phyloP scores from a whole-genome alignment of 1,140 invertebrate genomes.

The Cepaea nemoralis region DNA sequence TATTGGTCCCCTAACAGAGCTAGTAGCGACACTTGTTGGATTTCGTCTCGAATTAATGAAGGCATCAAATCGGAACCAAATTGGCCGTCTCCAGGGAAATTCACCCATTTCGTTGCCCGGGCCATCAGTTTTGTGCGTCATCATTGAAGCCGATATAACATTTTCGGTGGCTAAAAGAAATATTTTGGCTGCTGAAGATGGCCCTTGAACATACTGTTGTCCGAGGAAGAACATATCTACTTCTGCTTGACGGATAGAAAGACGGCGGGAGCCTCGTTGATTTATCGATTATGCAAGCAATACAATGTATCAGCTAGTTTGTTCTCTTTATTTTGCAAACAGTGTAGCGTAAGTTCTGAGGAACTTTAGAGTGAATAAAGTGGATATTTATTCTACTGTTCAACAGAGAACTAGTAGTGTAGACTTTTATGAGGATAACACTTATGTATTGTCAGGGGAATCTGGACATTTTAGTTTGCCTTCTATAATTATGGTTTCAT shows the following conservation, averaged over 20 bases:
- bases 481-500: too few relatives aligned
- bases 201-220: not conserved
- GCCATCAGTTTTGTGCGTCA: constrained; percentile 28
- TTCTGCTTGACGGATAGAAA: not conserved
- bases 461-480: too few relatives aligned
- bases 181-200: constrained; percentile 22
- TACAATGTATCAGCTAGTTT: not conserved
- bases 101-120: not conserved
- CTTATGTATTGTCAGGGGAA: too few relatives aligned
- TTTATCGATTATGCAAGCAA: not conserved
- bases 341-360: not conserved
- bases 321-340: not conserved
- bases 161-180: constrained; percentile 20
- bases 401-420: too few relatives aligned
- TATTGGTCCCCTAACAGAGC: not conserved
- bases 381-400: not conserved
- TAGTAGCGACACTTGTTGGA: constrained; percentile 23
- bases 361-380: not conserved
- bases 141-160: constrained; percentile 4
- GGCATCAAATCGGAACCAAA: constrained; percentile 40
- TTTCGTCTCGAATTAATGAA: constrained; percentile 36
- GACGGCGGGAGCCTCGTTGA: not conserved
- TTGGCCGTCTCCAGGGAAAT: constrained; percentile 32
- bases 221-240: not conserved
- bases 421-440: too few relatives aligned